Evolutionary conservation across 2,113 vertebrate genomes (phyloP).

Genomic region (Protobothrops mucrosquamatus): DNA sequence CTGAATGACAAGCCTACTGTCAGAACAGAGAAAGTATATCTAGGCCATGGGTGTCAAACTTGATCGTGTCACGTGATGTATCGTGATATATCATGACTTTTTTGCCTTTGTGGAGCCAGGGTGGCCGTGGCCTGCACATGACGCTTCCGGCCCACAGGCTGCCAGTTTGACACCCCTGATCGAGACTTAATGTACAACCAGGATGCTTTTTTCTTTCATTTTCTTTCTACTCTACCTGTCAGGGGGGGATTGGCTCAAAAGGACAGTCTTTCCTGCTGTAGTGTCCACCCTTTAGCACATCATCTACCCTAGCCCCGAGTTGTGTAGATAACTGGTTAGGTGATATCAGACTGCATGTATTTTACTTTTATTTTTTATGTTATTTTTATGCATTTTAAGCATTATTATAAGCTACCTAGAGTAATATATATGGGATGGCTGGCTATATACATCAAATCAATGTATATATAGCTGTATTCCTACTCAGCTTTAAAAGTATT

Average conservation of each 20-base stretch:
- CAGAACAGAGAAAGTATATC: neutral
- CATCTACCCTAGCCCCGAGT: neutral
- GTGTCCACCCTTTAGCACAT: neutral
- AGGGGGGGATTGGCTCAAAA: neutral
- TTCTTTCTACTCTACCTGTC: neutral
- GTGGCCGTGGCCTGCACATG: too few relatives aligned
- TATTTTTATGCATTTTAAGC: neutral
- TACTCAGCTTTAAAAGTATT: neutral
- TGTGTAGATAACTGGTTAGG: neutral
- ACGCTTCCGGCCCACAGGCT: too few relatives aligned
- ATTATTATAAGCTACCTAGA: neutral
- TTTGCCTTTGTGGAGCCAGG: too few relatives aligned
- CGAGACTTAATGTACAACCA: neutral
- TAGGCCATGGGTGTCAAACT: neutral
- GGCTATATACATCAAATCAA: neutral
- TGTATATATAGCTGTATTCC: neutral
- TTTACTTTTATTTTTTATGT: neutral
- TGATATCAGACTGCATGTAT: neutral
- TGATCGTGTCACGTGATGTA: too few relatives aligned
- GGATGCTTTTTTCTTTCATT: neutral
- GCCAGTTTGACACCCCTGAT: too few relatives aligned
- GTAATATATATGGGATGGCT: neutral
- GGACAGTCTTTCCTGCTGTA: neutral
- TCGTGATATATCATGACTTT: too few relatives aligned
- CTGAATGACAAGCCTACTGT: neutral